These are phyloP conservation scores for Matsumurasca onukii DNA, from an alignment of 1,140 invertebrate genomes.

Conservation along the genomic window DNA sequence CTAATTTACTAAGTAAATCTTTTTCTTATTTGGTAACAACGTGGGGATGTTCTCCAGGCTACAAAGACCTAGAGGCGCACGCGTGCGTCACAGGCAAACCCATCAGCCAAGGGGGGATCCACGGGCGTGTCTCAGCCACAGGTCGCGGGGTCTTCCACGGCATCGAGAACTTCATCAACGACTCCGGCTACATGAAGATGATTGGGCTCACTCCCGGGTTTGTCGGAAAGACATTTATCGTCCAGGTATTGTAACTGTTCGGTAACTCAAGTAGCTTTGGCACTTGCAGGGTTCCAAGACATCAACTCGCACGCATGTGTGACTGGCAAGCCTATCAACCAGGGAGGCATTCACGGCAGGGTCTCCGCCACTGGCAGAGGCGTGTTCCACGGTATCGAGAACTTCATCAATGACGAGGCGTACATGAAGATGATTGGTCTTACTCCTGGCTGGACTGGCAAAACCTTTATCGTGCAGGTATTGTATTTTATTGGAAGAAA, in stretches of 20 bases:
- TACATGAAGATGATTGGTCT: constrained; percentile 96
- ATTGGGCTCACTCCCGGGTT: constrained; percentile 93
- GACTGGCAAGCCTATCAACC: constrained; percentile 98
- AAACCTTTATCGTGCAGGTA: constrained; percentile 93
- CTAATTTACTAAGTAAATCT: too few relatives aligned
- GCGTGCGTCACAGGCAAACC: constrained; percentile 99
- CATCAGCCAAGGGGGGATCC: constrained; percentile 91
- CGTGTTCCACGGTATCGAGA: constrained; percentile 97
- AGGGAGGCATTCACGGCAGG: constrained; percentile 93
- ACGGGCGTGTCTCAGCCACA: constrained; percentile 96
- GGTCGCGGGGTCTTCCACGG: constrained; percentile 98
- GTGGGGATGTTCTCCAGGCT: too few relatives aligned
- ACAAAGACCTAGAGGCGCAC: constrained; percentile 94
- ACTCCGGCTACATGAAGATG: constrained; percentile 96
- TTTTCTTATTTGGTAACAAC: too few relatives aligned
- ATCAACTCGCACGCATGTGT: constrained; percentile 98
- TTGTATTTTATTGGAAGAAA: not conserved
- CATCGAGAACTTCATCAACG: constrained; percentile 96
- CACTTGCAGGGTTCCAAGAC: constrained; percentile 82
- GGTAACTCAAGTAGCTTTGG: too few relatives aligned
- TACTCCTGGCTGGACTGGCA: constrained; percentile 94
- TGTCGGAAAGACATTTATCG: constrained; percentile 96
- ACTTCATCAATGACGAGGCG: constrained; percentile 95
- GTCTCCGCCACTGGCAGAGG: constrained; percentile 97
- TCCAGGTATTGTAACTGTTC: constrained; percentile 79